Conservation (phyloP, 1,140 invertebrate genomes). For the Andrena cerasifolii region DNA sequence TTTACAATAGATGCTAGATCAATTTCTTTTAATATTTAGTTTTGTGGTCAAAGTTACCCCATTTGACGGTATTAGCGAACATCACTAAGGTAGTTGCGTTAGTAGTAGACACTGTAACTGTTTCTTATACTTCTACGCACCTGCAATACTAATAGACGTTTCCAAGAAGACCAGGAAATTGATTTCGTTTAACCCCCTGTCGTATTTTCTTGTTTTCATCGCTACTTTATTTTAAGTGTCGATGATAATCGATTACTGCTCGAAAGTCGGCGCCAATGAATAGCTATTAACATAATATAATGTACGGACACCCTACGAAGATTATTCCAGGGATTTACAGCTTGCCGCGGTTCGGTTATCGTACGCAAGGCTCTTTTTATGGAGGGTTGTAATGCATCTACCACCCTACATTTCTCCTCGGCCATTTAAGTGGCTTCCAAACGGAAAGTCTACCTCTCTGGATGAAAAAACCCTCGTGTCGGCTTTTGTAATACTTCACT, state of each 20-base stretch:
- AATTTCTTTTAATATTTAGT: too few relatives aligned
- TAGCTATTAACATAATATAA: background rate
- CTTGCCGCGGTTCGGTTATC: conserved; percentile 57
- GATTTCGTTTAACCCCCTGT: too few relatives aligned
- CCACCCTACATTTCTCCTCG: conserved; percentile 20
- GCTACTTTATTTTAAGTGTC: background rate
- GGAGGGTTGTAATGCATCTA: conserved; percentile 39
- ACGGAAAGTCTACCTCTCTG: conserved; percentile 43
- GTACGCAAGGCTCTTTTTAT: conserved; percentile 30
- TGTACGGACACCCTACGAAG: background rate
- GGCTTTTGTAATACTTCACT: too few relatives aligned
- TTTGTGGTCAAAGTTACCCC: too few relatives aligned
- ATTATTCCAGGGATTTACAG: conserved; percentile 41
- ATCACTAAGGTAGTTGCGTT: too few relatives aligned
- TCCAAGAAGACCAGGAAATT: too few relatives aligned
- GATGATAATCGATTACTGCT: background rate
- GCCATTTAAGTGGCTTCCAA: conserved; percentile 56
- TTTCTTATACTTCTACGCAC: too few relatives aligned
- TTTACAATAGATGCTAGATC: too few relatives aligned
- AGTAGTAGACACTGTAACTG: too few relatives aligned
- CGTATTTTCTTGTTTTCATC: background rate
- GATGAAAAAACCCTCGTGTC: conserved; percentile 39
- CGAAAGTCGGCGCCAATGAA: background rate
- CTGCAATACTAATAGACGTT: too few relatives aligned
- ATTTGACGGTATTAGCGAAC: too few relatives aligned